These are phyloP conservation scores for Chymomyza costata DNA, from an alignment of 1,140 invertebrate species.

Conservation along the genomic window DNA sequence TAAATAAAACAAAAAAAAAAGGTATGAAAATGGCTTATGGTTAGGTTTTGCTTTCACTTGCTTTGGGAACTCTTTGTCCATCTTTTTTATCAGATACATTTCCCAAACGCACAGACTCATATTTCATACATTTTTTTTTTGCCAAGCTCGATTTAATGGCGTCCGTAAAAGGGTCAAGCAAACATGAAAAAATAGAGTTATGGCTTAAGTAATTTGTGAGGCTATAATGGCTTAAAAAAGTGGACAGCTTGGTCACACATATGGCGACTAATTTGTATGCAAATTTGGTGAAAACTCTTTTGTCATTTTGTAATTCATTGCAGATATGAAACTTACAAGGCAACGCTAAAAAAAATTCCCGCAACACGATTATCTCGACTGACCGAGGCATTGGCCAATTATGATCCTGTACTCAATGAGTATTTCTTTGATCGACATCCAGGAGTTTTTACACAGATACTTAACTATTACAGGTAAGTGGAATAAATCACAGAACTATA, in stretches of 20 bases:
- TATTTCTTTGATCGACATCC: conserved; percentile 99
- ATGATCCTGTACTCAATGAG: conserved; percentile 97
- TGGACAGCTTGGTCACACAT: no score
- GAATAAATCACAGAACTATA: no score
- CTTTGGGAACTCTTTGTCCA: conserved; percentile 14
- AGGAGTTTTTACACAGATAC: conserved; percentile 96
- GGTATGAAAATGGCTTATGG: conserved; percentile 64
- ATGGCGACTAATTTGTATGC: conserved; percentile 45
- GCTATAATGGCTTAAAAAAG: conserved; percentile 43
- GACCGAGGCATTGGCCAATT: conserved; percentile 93
- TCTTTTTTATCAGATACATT: no score
- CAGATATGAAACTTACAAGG: conserved; percentile 97
- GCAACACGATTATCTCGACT: conserved; percentile 92
- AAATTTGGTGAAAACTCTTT: conserved; percentile 28
- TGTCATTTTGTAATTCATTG: conserved; percentile 7
- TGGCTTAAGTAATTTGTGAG: conserved; percentile 54
- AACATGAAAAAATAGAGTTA: conserved; percentile 23
- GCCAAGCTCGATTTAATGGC: conserved; percentile 37
- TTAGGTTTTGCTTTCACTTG: conserved; percentile 61
- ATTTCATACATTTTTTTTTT: conserved; percentile 18
- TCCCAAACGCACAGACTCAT: background rate
- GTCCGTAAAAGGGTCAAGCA: conserved; percentile 28
- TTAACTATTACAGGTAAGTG: conserved; percentile 89
- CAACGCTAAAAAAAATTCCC: conserved; percentile 94
- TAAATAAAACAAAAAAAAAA: no score